Percentiles rank a stretch among this genome's conserved stretches.
Conservation (phyloP, 1,140 invertebrate species). For the Pissodes strobi region DNA sequence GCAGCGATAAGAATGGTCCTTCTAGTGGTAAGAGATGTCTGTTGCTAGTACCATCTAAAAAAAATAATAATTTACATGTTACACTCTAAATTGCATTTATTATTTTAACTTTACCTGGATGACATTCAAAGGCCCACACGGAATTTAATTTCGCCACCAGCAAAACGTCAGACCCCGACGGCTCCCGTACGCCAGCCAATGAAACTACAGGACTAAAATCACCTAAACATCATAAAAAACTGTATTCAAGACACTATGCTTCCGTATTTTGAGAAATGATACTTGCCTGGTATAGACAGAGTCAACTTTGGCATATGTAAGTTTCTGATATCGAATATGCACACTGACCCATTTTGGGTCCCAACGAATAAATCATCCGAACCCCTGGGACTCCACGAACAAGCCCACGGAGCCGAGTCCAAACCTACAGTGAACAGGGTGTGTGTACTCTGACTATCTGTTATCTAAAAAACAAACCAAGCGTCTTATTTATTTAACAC, state of each 20-base stretch:
- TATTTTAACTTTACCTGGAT: constrained; percentile 26
- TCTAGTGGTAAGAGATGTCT: constrained; percentile 67
- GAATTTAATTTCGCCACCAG: constrained; percentile 76
- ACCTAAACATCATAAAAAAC: too few species aligned
- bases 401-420: constrained; percentile 71
- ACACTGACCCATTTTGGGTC: constrained; percentile 67
- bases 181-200: constrained; percentile 56
- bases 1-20: constrained; percentile 74
- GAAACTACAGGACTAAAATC: constrained; percentile 67
- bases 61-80: too few species aligned
- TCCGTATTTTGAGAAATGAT: too few species aligned
- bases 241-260: too few species aligned
- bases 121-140: constrained; percentile 68
- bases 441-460: constrained; percentile 8
- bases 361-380: constrained; percentile 75
- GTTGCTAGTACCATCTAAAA: constrained; percentile 51
- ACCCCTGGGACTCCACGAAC: constrained; percentile 75
- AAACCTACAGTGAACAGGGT: constrained; percentile 4
- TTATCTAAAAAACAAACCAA: constrained; percentile 29
- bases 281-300: constrained; percentile 12
- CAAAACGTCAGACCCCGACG: constrained; percentile 54
- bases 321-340: constrained; percentile 75
- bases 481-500: too few species aligned
- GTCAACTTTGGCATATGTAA: constrained; percentile 57
- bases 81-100: not conserved